Evolutionary conservation across 2,113 vertebrate species (phyloP), one percentile per base, ranked within the genome.

Genomic region (Myotis davidii): DNA sequence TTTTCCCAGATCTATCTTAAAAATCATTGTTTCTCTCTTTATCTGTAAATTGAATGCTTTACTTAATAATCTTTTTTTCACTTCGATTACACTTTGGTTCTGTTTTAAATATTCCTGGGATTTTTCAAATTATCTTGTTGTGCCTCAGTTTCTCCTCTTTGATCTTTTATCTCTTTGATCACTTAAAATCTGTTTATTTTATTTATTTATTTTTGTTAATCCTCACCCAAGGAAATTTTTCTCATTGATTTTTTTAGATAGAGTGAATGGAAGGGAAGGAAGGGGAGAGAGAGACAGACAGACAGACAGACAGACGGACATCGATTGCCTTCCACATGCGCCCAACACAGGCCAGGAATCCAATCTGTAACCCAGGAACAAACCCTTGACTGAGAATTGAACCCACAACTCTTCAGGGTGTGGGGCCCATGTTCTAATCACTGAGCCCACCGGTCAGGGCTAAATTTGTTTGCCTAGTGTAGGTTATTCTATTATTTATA

Each of bases 151-250:
- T 93, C 29, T 73, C 34, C 6, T 91, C 54, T 83, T 87, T 72
- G 21, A 81, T 73, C 32, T 91, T 65, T 72, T 61, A 39, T n/a
- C 27, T n/a, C 27, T 73, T 39, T 87, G 29, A 61, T 64, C 17
- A 64, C 78, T 79, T 94, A 74, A 67, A 90, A 72, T 78, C 9
- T 61, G 6, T 91, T 61, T 85, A 76, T 54, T 82, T 82, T 76
- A 77, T 37, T 56, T 54, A 54, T 54, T 54, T 56, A 56, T 56
- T 61, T 61, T 61, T 61, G 23, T 61, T 61, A 61, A 61, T 61
- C 59, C 3, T 61, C 23, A 27, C 59, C 59, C 23, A 61, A 61
- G 59, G 59, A 61, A 61, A 61, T 11, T 61, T 61, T 61, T 61
- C 3, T 3, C 23, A 61, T 27, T 61, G 59, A 61, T 61, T 61